Percentiles rank a stretch among this genome's conserved stretches.
Evolutionary conservation across 2,113 vertebrate species (phyloP).

Genomic region (Sorex fumeus): DNA sequence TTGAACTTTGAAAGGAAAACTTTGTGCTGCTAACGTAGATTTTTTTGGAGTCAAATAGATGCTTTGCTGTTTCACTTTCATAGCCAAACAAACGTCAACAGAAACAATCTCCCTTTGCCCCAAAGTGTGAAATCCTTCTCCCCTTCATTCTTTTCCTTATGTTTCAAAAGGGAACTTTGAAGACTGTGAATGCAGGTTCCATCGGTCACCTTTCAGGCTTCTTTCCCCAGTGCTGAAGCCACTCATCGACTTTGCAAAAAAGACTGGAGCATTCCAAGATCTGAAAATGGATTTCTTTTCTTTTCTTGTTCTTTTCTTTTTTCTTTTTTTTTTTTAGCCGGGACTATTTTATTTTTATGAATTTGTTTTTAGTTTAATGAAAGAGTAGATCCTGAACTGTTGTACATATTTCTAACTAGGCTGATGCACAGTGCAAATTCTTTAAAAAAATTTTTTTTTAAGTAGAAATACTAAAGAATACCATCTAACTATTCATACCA

Average conservation of each 20-base stretch:
- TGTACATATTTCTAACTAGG: slow-evolving; percentile 95
- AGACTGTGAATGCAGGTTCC: slow-evolving; percentile 98
- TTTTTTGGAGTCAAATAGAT: slow-evolving; percentile 92
- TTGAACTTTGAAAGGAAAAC: slow-evolving; percentile 92
- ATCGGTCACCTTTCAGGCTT: slow-evolving; percentile 83
- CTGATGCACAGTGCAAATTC: slow-evolving; percentile 92
- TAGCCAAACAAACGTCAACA: slow-evolving; percentile 95
- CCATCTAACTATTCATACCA: slow-evolving; percentile 87
- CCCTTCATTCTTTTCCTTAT: slow-evolving; percentile 86
- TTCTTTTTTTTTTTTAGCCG: slow-evolving; percentile 89
- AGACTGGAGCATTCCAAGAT: slow-evolving; percentile 95
- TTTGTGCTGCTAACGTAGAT: slow-evolving; percentile 95
- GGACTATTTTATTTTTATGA: slow-evolving; percentile 92
- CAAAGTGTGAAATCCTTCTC: slow-evolving; percentile 79
- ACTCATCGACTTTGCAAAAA: slow-evolving; percentile 91
- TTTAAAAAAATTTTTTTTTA: slow-evolving; percentile 87
- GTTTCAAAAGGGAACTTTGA: slow-evolving; percentile 98
- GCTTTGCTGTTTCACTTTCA: slow-evolving; percentile 94
- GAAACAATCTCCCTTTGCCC: slow-evolving; percentile 89
- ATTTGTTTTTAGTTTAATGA: slow-evolving; percentile 89
- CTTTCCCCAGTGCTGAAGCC: slow-evolving; percentile 92
- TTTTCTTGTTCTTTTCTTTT: slow-evolving; percentile 81
- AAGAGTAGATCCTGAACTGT: slow-evolving; percentile 93
- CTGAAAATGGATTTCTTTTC: slow-evolving; percentile 86
- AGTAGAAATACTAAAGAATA: slow-evolving; percentile 87